These are phyloP conservation scores for Chionomys nivalis DNA, from an alignment of 2,113 vertebrate genomes.

Conservation along the genomic window DNA sequence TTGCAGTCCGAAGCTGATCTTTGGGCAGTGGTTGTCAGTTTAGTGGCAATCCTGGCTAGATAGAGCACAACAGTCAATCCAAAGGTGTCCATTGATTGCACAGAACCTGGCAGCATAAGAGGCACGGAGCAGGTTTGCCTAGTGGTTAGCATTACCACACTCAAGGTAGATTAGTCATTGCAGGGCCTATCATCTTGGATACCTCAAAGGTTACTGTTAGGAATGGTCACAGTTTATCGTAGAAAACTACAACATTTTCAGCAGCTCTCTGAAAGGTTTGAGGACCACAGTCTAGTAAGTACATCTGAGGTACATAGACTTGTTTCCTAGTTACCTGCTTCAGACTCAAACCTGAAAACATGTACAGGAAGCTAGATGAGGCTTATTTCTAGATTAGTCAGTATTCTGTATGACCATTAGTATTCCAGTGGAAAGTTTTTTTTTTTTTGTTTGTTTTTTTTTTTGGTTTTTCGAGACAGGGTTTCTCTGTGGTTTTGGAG, in stretches of 20 bases:
- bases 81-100: not conserved
- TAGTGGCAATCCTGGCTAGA: not conserved
- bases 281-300: not conserved
- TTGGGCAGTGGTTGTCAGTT: not conserved
- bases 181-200: not conserved
- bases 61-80: not conserved
- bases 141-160: not conserved
- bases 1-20: not conserved
- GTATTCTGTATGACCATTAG: not conserved
- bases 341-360: not conserved
- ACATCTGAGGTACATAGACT: not conserved
- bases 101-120: not conserved
- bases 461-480: no score
- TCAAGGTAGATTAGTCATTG: not conserved
- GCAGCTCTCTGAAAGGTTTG: not conserved
- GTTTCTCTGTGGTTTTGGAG: no score
- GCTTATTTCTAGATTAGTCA: not conserved
- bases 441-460: no score
- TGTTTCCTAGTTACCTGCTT: not conserved
- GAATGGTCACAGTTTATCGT: not conserved
- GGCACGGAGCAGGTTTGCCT: not conserved
- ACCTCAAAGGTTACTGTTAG: not conserved
- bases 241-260: not conserved
- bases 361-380: not conserved
- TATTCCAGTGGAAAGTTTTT: not conserved